Conservation (phyloP, 2,113 vertebrate species). For the Willisornis vidua region DNA sequence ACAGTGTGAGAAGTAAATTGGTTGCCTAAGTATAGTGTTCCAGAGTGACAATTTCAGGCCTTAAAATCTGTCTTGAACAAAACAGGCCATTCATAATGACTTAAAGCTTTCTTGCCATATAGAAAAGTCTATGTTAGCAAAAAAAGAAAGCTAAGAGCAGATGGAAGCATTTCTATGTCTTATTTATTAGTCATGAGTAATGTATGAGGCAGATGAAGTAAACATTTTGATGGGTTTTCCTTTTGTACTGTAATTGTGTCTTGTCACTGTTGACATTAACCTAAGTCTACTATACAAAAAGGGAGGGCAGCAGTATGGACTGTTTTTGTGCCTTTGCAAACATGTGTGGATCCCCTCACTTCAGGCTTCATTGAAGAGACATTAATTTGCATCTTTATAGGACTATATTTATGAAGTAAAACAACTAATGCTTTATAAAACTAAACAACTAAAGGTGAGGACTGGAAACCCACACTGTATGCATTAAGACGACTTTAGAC, state of each 20-base stretch:
- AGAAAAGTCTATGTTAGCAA: not conserved
- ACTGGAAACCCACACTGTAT: not conserved
- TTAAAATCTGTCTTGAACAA: not conserved
- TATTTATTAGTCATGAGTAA: not conserved
- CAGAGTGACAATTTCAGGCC: not conserved
- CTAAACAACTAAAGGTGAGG: not conserved
- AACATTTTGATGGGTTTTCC: conserved; percentile 2
- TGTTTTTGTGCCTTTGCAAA: not conserved
- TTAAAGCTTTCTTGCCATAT: not conserved
- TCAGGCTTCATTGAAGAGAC: not conserved
- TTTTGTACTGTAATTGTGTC: not conserved
- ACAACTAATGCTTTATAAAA: not conserved
- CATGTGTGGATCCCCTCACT: not conserved
- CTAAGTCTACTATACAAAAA: not conserved
- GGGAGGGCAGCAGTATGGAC: not conserved
- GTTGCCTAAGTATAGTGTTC: not conserved
- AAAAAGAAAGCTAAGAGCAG: not conserved
- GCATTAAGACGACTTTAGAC: no score
- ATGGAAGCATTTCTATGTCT: not conserved
- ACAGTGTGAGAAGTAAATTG: not conserved
- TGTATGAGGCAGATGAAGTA: not conserved
- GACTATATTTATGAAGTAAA: not conserved
- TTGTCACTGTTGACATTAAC: not conserved
- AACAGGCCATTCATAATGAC: not conserved
- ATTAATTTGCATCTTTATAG: not conserved